phyloP scores from a whole-genome alignment of 2,888 invertebrate genomes.

The Saturnia japonica region DNA sequence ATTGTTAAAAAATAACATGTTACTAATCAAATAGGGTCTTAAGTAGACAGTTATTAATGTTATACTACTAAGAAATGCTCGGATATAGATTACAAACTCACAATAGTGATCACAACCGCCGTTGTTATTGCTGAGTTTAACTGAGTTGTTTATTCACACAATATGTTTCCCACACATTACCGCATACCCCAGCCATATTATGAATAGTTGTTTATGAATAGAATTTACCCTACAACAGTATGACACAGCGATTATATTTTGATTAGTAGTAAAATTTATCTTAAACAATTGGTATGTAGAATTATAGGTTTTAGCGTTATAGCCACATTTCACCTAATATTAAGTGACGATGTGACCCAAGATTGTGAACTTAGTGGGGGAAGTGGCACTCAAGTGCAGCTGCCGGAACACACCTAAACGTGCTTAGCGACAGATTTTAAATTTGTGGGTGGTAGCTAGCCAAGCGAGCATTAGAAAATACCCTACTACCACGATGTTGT shows the following conservation, averaged over 20 bases:
- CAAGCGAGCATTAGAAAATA: too few species aligned
- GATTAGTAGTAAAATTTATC: neutral
- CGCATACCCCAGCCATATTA: neutral
- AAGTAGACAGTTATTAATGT: conserved; percentile 12
- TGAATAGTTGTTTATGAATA: conserved; percentile 20
- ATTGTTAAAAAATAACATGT: neutral
- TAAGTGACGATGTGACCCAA: too few species aligned
- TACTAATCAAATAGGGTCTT: neutral
- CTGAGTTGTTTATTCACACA: conserved; percentile 35
- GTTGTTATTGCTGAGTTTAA: conserved; percentile 39
- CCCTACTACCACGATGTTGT: too few species aligned
- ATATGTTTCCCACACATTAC: conserved; percentile 38
- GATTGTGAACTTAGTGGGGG: too few species aligned
- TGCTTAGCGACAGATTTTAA: too few species aligned
- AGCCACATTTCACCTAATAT: too few species aligned
- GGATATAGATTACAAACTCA: conserved; percentile 40
- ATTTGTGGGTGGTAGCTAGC: too few species aligned
- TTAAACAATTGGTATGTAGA: neutral
- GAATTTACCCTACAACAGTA: conserved; percentile 11
- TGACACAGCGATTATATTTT: neutral
- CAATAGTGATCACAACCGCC: conserved; percentile 38
- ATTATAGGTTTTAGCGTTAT: neutral
- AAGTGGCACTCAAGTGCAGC: too few species aligned
- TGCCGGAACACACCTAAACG: too few species aligned
- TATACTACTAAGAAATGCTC: conserved; percentile 30